phyloP scores from a whole-genome alignment of 2,113 vertebrate species.

The Phylloscopus whistleri region DNA sequence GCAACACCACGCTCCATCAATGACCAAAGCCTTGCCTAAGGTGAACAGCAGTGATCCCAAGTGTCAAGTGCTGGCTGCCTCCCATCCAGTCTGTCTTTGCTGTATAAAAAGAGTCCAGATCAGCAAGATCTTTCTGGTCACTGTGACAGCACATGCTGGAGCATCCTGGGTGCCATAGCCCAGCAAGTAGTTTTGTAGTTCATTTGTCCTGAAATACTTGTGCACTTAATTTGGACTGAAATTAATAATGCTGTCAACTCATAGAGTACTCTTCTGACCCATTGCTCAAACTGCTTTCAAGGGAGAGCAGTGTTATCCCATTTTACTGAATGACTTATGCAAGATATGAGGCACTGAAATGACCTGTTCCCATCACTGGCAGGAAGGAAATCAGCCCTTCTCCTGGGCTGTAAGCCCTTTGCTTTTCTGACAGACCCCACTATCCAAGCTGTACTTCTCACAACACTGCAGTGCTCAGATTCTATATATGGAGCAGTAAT shows the following conservation, averaged over 20 bases:
- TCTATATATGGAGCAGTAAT: background rate
- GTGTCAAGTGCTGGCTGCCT: background rate
- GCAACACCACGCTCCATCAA: accelerated
- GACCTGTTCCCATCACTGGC: background rate
- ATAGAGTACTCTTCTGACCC: background rate
- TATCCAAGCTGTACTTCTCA: background rate
- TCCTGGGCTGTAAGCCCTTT: background rate
- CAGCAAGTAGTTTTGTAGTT: background rate
- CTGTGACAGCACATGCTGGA: background rate
- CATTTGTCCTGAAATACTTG: background rate
- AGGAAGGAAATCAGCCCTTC: background rate
- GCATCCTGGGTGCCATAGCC: background rate
- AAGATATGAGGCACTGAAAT: background rate
- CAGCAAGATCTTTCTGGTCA: background rate
- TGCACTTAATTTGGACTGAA: background rate
- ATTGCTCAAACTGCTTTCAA: background rate
- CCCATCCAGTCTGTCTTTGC: background rate
- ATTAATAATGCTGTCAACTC: background rate
- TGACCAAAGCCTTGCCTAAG: background rate
- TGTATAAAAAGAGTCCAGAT: background rate
- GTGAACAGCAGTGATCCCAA: background rate
- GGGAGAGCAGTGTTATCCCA: background rate
- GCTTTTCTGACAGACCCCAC: background rate
- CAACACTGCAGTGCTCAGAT: accelerated
- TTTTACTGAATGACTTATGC: background rate